Base-by-base conservation (phyloP, 1,140 invertebrate genomes). In the Mylabris phalerata region DNA sequence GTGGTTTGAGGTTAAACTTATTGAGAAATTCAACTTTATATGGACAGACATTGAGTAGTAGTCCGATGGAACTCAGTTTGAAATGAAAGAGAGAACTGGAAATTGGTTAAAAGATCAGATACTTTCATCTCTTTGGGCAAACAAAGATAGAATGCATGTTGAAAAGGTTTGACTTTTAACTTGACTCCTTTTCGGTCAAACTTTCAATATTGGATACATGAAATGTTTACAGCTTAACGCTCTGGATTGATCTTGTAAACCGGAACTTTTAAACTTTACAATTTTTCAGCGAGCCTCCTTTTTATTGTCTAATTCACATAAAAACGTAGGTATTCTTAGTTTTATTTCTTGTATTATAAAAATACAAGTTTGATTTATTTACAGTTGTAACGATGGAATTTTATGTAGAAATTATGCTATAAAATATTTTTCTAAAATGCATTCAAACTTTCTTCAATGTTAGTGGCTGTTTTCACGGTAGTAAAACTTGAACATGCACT, bases 181-280 rank as follows among this genome's bases (percentile, higher is more conserved):
- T 41, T 46, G 51, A 10, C 19, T 19, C 13, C 52, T 48, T 55
- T 50, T 60, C 59, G 41, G 51, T 55, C 51, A 41, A 25, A 42
- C 48, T 55, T n/a, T 51, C 52, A 49, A 55, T 55, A 60, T 60
- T 60, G 59, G 52, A 60, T 55, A 60, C 47, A 60, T 60, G 59
- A 60, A 60, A 60, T 60, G 59, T 60, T 60, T 60, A 60, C 59
- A 60, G 47, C 51, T 50, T 46, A 46, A 42, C 51, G 52, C 59
- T 60, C 45, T 44, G 51, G 47, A 60, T 60, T 55, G 46, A 60
- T 60, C 52, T 50, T 50, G 51, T 50, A 50, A 55, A 55, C 47
- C 55, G 52, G 59, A 19, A 19, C 52, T 60, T 55, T 60, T 55
- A 55, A 60, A 55, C 47, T 60, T 55, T 60, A 48, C 45, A 24